Evolutionary conservation across 37 sponge, comb jelly and placozoan genomes (phyloP), one percentile per base, ranked within the genome.

Genomic region (Agelas oroides): DNA sequence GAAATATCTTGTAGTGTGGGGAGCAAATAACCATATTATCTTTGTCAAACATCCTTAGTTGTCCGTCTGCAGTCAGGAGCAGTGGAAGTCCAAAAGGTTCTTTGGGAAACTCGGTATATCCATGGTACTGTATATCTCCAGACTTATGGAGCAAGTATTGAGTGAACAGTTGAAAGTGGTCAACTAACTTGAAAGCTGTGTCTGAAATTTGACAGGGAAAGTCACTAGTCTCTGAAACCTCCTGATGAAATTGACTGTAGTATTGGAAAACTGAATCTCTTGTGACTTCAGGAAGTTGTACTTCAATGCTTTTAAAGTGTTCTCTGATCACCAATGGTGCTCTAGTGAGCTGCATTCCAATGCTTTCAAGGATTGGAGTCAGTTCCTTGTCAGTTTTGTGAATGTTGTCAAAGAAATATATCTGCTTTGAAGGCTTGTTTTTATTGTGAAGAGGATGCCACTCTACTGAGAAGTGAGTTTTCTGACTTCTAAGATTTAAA

Each of bases 11-110:
- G 21, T 12, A 57, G 32, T 56, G 71, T 36, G 53, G 32, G 37
- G 79, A 78, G 30, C 37, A 53, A 36, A 87, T n/a, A 5, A 86
- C 80, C 71, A 59, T 78, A n/a, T 78, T 46, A 1, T 37, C 15
- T 28, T 54, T 59, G 37, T 89, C 79, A 84, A 89, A 84, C 12
- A 1, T 41, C 1, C 79, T 19, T 18, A 89, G 18, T 15, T 59
- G 72, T 6, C 57, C 35, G 46, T 84, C 90, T 56, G 84, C 85
- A 34, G 84, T 78, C 24, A 89, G 59, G n/a, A 89, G 69, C 28
- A 89, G 58, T 36, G 78, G 79, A 33, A 73, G 59, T 33, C 67
- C 79, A 54, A 74, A 84, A 20, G 90, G 90, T 0, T 52, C 13
- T 30, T 54, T n/a, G 5, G 78, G 86, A 86, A 68, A 84, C 64